Conservation (phyloP, 2,888 invertebrate genomes). For the Temnothorax rugatulus region DNA sequence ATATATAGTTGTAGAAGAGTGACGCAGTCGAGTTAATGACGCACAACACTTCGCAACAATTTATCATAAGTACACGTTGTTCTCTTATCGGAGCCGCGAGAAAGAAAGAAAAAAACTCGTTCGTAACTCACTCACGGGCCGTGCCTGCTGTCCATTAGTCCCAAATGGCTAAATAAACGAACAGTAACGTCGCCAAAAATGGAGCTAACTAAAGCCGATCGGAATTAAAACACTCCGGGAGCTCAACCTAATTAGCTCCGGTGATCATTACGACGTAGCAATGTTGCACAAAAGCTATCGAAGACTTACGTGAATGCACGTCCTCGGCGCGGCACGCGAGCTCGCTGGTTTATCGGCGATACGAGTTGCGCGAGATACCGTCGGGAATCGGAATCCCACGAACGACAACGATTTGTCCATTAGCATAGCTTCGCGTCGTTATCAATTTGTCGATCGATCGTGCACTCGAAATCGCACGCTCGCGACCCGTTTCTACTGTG, state of each 20-base stretch:
- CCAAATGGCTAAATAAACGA: slow-evolving; percentile 31
- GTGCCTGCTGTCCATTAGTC: slow-evolving; percentile 26
- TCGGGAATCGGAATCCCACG: slow-evolving; percentile 57
- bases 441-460: slow-evolving; percentile 48
- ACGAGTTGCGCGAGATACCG: slow-evolving; percentile 19
- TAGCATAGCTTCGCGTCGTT: slow-evolving; percentile 56
- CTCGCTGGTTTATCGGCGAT: not conserved
- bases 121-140: slow-evolving; percentile 7
- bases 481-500: not conserved
- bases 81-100: not conserved
- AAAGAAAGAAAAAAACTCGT: not conserved
- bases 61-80: not conserved
- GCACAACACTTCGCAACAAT: not conserved
- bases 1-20: not conserved
- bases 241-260: slow-evolving; percentile 64
- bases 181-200: slow-evolving; percentile 36
- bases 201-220: slow-evolving; percentile 13
- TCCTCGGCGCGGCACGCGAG: slow-evolving; percentile 9
- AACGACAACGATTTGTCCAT: slow-evolving; percentile 59
- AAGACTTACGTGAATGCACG: slow-evolving; percentile 33
- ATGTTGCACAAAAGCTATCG: slow-evolving; percentile 53
- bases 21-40: not conserved
- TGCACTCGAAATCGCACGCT: slow-evolving; percentile 1
- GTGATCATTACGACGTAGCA: slow-evolving; percentile 50
- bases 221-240: slow-evolving; percentile 58